phyloP scores from a whole-genome alignment of 2,797 vertebrate genomes.

The Centroberyx gerrardi region DNA sequence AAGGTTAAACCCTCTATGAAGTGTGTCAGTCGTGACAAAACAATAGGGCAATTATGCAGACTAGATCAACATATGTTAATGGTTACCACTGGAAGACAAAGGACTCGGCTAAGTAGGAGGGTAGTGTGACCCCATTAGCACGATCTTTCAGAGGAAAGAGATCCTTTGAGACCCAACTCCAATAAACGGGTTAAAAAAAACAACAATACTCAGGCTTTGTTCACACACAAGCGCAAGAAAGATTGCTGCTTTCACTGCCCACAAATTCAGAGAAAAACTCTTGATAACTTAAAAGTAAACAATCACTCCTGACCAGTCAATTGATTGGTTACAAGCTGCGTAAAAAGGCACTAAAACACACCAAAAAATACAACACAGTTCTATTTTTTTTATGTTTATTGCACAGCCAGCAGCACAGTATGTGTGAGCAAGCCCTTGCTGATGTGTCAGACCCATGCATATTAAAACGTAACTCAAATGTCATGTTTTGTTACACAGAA shows the following conservation, averaged over 20 bases:
- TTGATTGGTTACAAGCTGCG: background rate
- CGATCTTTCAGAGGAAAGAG: conserved; percentile 44
- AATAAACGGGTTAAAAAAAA: conserved; percentile 21
- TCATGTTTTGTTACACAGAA: conserved; percentile 40
- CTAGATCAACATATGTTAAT: conserved; percentile 63
- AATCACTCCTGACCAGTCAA: background rate
- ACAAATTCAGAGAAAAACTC: background rate
- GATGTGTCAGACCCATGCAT: background rate
- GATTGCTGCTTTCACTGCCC: background rate
- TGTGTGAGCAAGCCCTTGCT: no score
- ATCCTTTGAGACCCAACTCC: conserved; percentile 41
- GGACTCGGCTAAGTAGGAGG: conserved; percentile 47
- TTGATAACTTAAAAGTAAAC: background rate
- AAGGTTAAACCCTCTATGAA: conserved; percentile 64
- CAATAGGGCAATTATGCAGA: conserved; percentile 62
- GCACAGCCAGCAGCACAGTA: no score
- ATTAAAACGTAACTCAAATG: conserved; percentile 25
- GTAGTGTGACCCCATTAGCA: conserved; percentile 63
- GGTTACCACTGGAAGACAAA: conserved; percentile 65
- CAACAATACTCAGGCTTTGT: conserved; percentile 21
- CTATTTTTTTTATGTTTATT: background rate
- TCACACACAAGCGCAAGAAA: background rate
- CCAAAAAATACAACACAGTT: background rate
- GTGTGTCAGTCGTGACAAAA: conserved; percentile 55
- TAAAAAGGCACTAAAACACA: no score